Base-by-base conservation (phyloP, 2,113 vertebrate species). In the Illadopsis cleaveri region DNA sequence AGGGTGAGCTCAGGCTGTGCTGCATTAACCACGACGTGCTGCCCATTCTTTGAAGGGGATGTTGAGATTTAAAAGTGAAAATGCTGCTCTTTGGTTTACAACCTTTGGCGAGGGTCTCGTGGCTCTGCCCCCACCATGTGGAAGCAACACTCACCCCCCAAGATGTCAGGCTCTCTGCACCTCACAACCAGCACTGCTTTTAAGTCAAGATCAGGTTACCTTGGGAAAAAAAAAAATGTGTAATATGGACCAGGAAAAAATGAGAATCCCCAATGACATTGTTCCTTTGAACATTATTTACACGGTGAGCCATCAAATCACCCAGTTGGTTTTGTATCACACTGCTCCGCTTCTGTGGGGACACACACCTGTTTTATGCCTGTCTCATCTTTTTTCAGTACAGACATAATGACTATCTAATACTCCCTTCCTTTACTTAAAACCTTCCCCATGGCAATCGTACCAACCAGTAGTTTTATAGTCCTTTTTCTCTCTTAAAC, bases 81-180 rank as follows among this genome's bases (percentile, higher is more conserved):
- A 68, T 42, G 5, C 24, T 93, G 48, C 15, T 66, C 16, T 54
- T 53, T 50, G 28, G 5, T 76, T 82, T 62, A 28, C 23, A 60
- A 4, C 7, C 5, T 13, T 21, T 1, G 0, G 30, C 0, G 0
- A 57, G 45, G 48, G 18, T 23, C n/a, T 31, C 0, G 0, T 22
- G 48, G 76, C 27, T 77, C 53, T 51, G 28, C 21, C n/a, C 24
- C 3, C 0, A 0, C 27, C 47, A 54, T 5, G 40, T 10, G 28
- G 28, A 56, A 81, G 19, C 31, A 25, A n/a, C 3, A 57, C 10
- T 7, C 3, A 1, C 10, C 6, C 45, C 57, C 17, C 0, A 0
- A 48, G 35, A 35, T 21, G 10, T 27, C 20, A 66, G 42, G 15
- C 9, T 65, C 31, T 79, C 66, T 72, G 33, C 11, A n/a, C 5